A percentile compares a stretch with the other conserved stretches of the same genome.
Conservation (phyloP, 1,140 invertebrate genomes). For the Stenopsyche tienmushanensis region DNA sequence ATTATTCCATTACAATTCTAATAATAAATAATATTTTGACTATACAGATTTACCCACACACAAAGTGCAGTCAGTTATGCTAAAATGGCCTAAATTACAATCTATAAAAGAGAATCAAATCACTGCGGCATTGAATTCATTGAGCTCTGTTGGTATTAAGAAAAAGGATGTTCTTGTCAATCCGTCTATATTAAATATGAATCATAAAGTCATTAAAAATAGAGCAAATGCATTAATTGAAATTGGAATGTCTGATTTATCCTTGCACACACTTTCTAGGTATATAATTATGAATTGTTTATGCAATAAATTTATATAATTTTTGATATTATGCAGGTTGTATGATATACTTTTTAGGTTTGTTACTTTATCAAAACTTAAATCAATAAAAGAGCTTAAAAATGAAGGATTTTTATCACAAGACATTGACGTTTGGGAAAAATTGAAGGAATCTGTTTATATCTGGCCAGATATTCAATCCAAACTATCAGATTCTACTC, state of each 20-base stretch:
- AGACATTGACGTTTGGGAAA: conserved; percentile 47
- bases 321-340: neutral
- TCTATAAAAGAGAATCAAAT: conserved; percentile 41
- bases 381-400: conserved; percentile 44
- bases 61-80: conserved; percentile 31
- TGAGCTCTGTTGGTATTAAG: conserved; percentile 48
- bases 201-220: conserved; percentile 56
- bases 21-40: no score
- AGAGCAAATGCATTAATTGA: conserved; percentile 57
- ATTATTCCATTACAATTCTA: no score
- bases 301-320: neutral
- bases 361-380: conserved; percentile 41
- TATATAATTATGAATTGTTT: conserved; percentile 43
- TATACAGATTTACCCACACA: conserved; percentile 24
- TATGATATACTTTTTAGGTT: neutral
- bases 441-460: conserved; percentile 45
- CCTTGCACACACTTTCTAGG: conserved; percentile 52
- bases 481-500: conserved; percentile 39
- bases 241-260: conserved; percentile 54
- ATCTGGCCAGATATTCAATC: conserved; percentile 47
- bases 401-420: conserved; percentile 41
- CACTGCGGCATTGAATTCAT: conserved; percentile 45
- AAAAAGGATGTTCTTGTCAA: conserved; percentile 51
- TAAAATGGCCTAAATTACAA: conserved; percentile 28
- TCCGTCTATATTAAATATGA: conserved; percentile 57